Evolutionary conservation across 2,797 vertebrate genomes (phyloP).

Genomic region (Rhynchotus rufescens): DNA sequence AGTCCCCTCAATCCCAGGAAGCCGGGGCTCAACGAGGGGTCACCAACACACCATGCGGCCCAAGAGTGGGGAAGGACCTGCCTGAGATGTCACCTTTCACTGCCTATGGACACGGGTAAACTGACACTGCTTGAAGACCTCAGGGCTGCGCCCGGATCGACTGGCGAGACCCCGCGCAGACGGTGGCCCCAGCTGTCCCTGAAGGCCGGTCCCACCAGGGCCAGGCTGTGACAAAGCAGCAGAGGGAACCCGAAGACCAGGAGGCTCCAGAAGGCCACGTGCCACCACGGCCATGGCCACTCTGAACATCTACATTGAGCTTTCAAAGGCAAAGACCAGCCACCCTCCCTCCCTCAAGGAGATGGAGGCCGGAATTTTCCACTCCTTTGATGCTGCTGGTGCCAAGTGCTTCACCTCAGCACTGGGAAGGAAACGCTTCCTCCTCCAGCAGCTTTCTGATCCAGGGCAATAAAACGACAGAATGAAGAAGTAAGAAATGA

Average conservation of each 20-base stretch:
- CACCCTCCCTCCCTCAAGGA: neutral
- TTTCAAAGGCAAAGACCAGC: neutral
- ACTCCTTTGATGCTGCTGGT: neutral
- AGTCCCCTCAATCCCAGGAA: neutral
- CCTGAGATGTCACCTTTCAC: neutral
- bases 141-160: neutral
- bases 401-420: neutral
- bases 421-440: neutral
- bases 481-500: conserved; percentile 41
- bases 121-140: neutral
- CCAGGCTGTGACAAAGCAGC: neutral
- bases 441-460: conserved; percentile 25
- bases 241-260: neutral
- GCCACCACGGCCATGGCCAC: neutral
- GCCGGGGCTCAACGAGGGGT: neutral
- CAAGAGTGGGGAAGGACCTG: neutral
- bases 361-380: conserved; percentile 48
- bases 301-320: neutral
- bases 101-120: neutral
- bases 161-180: conserved; percentile 6
- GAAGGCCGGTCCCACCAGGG: neutral
- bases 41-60: neutral
- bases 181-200: neutral
- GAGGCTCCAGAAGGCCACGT: neutral
- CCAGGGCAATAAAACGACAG: neutral